These are phyloP conservation scores for Serripes groenlandicus DNA, from an alignment of 2,888 invertebrate species.

Conservation along the genomic window DNA sequence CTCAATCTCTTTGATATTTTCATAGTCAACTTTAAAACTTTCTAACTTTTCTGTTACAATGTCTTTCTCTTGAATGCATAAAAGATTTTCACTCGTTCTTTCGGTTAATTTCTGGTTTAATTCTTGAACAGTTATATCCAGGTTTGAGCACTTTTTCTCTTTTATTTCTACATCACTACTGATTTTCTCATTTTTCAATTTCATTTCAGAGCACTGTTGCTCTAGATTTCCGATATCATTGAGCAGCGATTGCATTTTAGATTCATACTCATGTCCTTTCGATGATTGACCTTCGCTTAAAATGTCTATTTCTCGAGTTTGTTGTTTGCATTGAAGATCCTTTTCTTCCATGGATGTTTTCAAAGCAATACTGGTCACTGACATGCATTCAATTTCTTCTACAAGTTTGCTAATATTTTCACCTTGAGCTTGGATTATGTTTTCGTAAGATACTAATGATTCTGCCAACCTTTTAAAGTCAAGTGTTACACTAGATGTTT, in stretches of 20 bases:
- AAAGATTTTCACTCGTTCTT: neutral
- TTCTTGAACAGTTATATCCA: neutral
- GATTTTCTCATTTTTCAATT: conserved; percentile 33
- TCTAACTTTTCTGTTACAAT: no score
- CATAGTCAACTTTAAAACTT: no score
- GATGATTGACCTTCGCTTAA: conserved; percentile 70
- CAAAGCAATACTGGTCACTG: neutral
- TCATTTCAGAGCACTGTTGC: conserved; percentile 63
- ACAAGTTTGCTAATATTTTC: neutral
- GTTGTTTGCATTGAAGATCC: conserved; percentile 68
- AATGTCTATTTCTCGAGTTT: conserved; percentile 89
- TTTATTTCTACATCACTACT: conserved; percentile 13
- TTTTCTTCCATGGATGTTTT: neutral
- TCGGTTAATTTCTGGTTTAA: neutral
- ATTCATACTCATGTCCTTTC: conserved; percentile 86
- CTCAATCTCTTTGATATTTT: no score
- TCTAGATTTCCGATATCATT: conserved; percentile 79
- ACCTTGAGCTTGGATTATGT: neutral
- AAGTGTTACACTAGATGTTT: neutral
- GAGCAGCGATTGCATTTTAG: conserved; percentile 75
- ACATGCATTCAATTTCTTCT: neutral
- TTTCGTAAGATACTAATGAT: conserved; percentile 7
- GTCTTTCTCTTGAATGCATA: neutral
- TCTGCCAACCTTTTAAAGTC: conserved; percentile 4
- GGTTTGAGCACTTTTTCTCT: neutral